Percentiles rank a stretch among this genome's conserved stretches.
Conservation (phyloP, 53 echinoderm and acorn worm genomes). For the Patiria pectinifera region DNA sequence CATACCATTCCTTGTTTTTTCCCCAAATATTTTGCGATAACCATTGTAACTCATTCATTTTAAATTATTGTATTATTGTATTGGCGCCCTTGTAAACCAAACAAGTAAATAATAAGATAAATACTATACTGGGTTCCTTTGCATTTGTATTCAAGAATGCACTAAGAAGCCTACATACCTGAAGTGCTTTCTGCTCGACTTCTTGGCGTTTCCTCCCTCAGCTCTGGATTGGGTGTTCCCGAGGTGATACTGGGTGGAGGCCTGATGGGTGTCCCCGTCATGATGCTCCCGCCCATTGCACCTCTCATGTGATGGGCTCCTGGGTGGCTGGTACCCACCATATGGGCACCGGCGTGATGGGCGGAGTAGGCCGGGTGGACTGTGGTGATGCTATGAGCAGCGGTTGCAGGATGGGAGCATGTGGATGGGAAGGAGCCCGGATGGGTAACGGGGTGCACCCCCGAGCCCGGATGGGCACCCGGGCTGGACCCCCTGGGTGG, state of each 20-base stretch:
- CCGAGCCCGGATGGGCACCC: constrained; percentile 52
- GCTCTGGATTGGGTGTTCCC: constrained; percentile 86
- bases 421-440: constrained; percentile 44
- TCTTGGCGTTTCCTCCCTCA: constrained; percentile 72
- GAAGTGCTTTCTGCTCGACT: constrained; percentile 66
- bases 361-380: constrained; percentile 62
- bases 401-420: constrained; percentile 30
- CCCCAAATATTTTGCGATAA: too few species aligned
- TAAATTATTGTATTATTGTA: too few species aligned
- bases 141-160: background rate
- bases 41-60: too few species aligned
- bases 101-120: too few species aligned
- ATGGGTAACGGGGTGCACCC: constrained; percentile 46
- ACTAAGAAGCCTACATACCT: constrained; percentile 31
- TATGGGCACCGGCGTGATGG: constrained; percentile 61
- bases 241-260: constrained; percentile 79
- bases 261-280: constrained; percentile 84
- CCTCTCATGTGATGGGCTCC: constrained; percentile 46
- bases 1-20: too few species aligned
- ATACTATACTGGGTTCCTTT: too few species aligned
- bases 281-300: constrained; percentile 76
- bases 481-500: constrained; percentile 59
- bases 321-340: constrained; percentile 51
- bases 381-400: constrained; percentile 24
- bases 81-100: too few species aligned